Evolutionary conservation across 2,888 invertebrate species (phyloP).

Genomic region (Gisinianus flammeolus): DNA sequence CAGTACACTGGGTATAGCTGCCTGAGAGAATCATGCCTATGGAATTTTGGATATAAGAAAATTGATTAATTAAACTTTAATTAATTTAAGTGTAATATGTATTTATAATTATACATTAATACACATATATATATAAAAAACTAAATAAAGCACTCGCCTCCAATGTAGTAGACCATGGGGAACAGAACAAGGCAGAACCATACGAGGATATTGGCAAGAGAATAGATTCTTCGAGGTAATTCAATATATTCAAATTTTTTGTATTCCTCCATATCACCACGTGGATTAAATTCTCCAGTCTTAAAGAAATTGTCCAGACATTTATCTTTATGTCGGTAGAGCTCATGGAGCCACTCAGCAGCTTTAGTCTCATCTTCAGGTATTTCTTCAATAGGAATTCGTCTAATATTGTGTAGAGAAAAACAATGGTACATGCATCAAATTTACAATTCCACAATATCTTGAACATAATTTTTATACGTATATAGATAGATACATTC

Average conservation of each 20-base stretch:
- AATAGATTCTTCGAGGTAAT: slow-evolving; percentile 69
- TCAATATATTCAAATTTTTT: slow-evolving; percentile 66
- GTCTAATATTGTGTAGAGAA: too few relatives aligned
- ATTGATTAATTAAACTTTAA: too few relatives aligned
- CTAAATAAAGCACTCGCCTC: too few relatives aligned
- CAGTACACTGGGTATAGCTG: slow-evolving; percentile 72
- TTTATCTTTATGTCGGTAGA: slow-evolving; percentile 82
- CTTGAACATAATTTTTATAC: too few relatives aligned
- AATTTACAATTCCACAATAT: too few relatives aligned
- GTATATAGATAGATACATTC: too few relatives aligned
- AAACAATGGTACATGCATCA: too few relatives aligned
- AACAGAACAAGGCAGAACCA: slow-evolving; percentile 75
- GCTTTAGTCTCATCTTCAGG: slow-evolving; percentile 78
- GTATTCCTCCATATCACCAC: slow-evolving; percentile 72
- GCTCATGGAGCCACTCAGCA: slow-evolving; percentile 79
- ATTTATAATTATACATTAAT: too few relatives aligned
- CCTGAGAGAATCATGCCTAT: slow-evolving; percentile 75
- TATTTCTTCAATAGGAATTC: slow-evolving; percentile 80
- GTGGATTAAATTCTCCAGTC: slow-evolving; percentile 79
- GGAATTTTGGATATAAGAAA: too few relatives aligned
- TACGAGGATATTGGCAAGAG: slow-evolving; percentile 73
- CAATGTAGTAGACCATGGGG: slow-evolving; percentile 74
- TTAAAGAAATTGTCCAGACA: slow-evolving; percentile 75
- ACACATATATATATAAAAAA: too few relatives aligned
- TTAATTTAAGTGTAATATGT: too few relatives aligned